Conservation (phyloP, 2,797 vertebrate species). For the Sternarchorhynchus goeldii region DNA sequence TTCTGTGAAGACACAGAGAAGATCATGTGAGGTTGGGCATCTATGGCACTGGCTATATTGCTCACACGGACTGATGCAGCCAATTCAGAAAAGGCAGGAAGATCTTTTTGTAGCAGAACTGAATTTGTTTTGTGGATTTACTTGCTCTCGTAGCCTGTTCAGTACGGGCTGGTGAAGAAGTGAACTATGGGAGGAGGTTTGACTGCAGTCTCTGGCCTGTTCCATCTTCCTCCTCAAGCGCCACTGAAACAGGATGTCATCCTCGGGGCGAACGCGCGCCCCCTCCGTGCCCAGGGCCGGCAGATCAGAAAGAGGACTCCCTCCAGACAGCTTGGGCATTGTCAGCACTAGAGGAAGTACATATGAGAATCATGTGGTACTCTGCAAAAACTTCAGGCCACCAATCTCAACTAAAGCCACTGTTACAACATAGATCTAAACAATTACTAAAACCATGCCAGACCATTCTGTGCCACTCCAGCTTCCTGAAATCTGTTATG, state of each 20-base stretch:
- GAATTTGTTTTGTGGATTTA: conserved; percentile 14
- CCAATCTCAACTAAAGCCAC: too few relatives aligned
- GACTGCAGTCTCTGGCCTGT: conserved; percentile 67
- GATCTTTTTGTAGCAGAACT: background rate
- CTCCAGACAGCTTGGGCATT: conserved; percentile 7
- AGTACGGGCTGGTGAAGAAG: conserved; percentile 42
- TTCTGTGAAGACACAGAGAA: conserved; percentile 4
- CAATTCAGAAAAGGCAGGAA: background rate
- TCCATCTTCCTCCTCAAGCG: conserved; percentile 87
- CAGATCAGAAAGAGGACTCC: background rate
- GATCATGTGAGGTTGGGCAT: background rate
- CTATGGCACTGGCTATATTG: background rate
- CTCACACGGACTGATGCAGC: background rate
- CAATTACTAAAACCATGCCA: too few relatives aligned
- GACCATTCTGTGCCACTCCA: too few relatives aligned
- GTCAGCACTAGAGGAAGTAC: conserved; percentile 19
- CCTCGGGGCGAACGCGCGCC: conserved; percentile 67
- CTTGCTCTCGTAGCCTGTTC: conserved; percentile 53
- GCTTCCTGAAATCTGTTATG: too few relatives aligned
- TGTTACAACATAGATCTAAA: too few relatives aligned
- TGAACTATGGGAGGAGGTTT: conserved; percentile 44
- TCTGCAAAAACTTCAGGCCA: too few relatives aligned
- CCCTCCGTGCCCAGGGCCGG: conserved; percentile 13
- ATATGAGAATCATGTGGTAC: background rate
- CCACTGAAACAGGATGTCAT: conserved; percentile 92